Base-by-base conservation (phyloP, 2,888 invertebrate species). In the Tortrix viridana region DNA sequence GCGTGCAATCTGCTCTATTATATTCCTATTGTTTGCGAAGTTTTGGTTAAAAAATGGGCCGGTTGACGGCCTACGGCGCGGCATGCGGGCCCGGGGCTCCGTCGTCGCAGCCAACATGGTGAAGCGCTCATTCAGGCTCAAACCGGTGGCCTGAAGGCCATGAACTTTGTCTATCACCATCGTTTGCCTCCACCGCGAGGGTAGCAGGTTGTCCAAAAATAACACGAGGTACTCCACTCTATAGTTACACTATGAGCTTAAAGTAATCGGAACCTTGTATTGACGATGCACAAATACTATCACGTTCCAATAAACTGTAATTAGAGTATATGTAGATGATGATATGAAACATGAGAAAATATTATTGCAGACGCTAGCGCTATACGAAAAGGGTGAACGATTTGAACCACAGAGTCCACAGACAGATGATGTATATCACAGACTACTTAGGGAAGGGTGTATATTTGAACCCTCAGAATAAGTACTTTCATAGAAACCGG, bases 61-160 rank as follows among this genome's bases (percentile, higher is more conserved):
- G 3, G 71, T 22, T 7, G 67, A 74, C 54, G 69, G 38, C 66
- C 60, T 37, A 63, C 69, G 43, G 63, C 63, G 52, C 23, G 60
- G 60, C 37, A 66, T 65, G 20, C 70, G 71, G 22, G 66, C 66
- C 26, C 72, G 69, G 5, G 70, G 67, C 67, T 73, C 66, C 1
- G 81, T 77, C 16, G 71, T 70, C 9, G 69, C 65, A 2, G 83
- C 72, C 57, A 89, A 66, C 65, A 86, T 65, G 7, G 86, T 82
- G 60, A 90, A 90, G 52, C 90, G 76, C 3, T 88, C 82, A 66
- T 86, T 77, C 55, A 89, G 72, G 54, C 78, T 84, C 62, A 89
- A 65, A 41, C 71, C 71, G 12, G 94, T 94, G 14, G 93, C 84
- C 57, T 88, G 89, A 37, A 92, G 83, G 65, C 89, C 89, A 65